Percentiles rank a stretch among this genome's conserved stretches.
phyloP scores from a whole-genome alignment of 2,113 vertebrate species.

The Ictidomys tridecemlineatus region DNA sequence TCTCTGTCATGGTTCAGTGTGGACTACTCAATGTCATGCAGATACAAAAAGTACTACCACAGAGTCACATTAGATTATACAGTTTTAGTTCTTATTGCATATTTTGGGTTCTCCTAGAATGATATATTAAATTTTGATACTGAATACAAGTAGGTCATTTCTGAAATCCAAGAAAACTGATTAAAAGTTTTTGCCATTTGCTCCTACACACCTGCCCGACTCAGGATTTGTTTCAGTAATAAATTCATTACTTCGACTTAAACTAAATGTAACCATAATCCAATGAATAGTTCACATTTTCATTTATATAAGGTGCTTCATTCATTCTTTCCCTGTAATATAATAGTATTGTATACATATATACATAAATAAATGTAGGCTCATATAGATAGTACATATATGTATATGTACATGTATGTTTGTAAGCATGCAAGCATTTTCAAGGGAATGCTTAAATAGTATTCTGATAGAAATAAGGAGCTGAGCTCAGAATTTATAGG shows the following conservation, averaged over 20 bases:
- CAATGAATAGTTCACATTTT: neutral
- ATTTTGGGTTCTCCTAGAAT: neutral
- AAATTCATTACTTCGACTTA: neutral
- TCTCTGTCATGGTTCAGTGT: neutral
- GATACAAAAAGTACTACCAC: neutral
- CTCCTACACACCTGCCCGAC: neutral
- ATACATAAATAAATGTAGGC: no score
- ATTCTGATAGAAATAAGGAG: neutral
- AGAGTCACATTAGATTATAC: neutral
- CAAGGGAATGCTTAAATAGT: neutral
- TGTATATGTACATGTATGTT: rapidly evolving
- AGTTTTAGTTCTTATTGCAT: neutral
- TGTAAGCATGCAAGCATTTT: rapidly evolving
- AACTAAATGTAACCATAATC: neutral
- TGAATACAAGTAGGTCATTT: neutral
- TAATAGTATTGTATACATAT: neutral
- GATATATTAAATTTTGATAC: neutral
- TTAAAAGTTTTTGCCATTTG: neutral
- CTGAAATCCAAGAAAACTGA: neutral
- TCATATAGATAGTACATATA: neutral
- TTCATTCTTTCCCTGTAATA: neutral
- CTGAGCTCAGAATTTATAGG: neutral
- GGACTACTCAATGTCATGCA: neutral
- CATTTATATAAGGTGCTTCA: neutral
- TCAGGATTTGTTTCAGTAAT: neutral